These are phyloP conservation scores for Rhagium mordax DNA, from an alignment of 2,888 invertebrate species.

Conservation along the genomic window DNA sequence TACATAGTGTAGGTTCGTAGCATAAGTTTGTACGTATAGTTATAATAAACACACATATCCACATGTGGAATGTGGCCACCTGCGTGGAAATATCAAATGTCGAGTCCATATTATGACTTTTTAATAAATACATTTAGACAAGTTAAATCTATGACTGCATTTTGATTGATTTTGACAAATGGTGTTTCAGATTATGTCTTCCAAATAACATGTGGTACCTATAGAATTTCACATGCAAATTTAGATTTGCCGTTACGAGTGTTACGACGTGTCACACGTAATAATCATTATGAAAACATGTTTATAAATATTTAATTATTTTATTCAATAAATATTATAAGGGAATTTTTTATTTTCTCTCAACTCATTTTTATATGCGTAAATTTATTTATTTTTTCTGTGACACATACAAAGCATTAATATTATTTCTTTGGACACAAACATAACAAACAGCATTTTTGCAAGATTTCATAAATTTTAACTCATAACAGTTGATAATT, in stretches of 20 bases:
- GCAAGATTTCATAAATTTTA: no score
- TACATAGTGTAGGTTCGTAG: no score
- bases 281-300: no score
- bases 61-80: neutral
- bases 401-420: no score
- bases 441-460: no score
- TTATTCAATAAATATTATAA: no score
- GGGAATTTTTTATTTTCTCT: no score
- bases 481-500: no score
- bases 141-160: neutral
- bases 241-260: neutral
- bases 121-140: conserved; percentile 17
- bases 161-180: conserved; percentile 16
- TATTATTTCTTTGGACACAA: no score
- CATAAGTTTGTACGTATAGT: neutral
- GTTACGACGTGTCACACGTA: neutral
- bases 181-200: neutral
- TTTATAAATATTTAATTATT: no score
- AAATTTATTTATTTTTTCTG: no score
- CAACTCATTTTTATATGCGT: no score
- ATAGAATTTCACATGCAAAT: neutral
- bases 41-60: neutral
- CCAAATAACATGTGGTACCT: conserved; percentile 14
- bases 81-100: neutral
- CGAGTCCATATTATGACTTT: conserved; percentile 1